Evolutionary conservation across 2,113 vertebrate genomes (phyloP), one percentile per base, ranked within the genome.

Genomic region (Lipophrys pholis): DNA sequence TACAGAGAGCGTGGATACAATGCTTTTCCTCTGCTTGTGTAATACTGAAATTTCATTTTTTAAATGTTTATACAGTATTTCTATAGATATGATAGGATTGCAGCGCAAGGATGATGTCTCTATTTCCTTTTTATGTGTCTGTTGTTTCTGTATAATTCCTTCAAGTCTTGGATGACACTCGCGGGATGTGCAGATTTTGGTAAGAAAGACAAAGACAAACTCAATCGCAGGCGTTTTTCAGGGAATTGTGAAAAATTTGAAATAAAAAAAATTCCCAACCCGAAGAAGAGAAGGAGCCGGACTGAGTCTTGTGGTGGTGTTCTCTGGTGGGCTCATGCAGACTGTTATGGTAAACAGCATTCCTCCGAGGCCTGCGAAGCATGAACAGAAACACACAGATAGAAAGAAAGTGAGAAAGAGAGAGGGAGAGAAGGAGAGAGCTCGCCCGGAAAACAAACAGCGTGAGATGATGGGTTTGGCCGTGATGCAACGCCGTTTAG

Each of bases 391-490:
- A 68, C 62, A 84, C 53, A 76, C 14, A 78, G 69, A 55, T 35
- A 43, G 68, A 69, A 8, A 51, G 51, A 71, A 21, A 56, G 69
- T 10, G 77, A 66, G 21, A 61, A 55, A 46, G 59, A 53, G 41
- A 8, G 69, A 61, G 52, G 38, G 21, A 30, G 21, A 30, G 21
- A 30, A 2, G 64, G 14, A n/a, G 64, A 17, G 68, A 38, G 48
- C 16, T 43, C 62, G 59, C 75, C 77, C 38, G 67, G 70, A 84
- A 89, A 87, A 87, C 80, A 88, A 90, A 87, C 82, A 69, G 55
- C 45, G 12, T 69, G 73, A 86, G 85, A 87, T 89, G 84, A 87
- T 68, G 79, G 73, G 53, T 80, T 87, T 87, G 87, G 80, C 85
- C 75, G 79, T 51, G 76, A 87, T 68, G 82, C 45, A 39, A 65